Evolutionary conservation across 2,797 vertebrate species (phyloP).

Genomic region (Periophthalmus magnuspinnatus): DNA sequence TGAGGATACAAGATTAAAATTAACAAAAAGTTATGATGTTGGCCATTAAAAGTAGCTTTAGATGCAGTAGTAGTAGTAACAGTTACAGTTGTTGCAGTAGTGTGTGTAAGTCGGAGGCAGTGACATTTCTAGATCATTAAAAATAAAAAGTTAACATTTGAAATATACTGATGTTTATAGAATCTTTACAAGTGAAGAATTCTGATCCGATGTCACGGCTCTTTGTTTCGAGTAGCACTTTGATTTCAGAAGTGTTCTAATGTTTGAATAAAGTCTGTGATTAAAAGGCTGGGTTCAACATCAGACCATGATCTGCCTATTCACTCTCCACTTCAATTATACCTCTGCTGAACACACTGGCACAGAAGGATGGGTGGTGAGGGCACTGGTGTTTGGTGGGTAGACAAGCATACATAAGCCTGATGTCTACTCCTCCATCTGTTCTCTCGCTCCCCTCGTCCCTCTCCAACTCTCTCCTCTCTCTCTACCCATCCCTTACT

Average conservation of each 20-base stretch:
- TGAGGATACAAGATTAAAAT: too few relatives aligned
- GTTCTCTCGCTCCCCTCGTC: neutral
- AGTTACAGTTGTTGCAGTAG: too few relatives aligned
- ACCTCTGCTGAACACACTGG: constrained; percentile 38
- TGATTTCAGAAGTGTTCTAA: neutral
- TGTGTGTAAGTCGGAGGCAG: neutral
- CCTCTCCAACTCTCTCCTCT: too few relatives aligned
- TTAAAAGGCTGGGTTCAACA: constrained; percentile 12
- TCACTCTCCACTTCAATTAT: constrained; percentile 33
- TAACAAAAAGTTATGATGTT: too few relatives aligned
- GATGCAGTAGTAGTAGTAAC: too few relatives aligned
- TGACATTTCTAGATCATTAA: neutral
- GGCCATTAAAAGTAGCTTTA: too few relatives aligned
- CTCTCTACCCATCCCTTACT: too few relatives aligned
- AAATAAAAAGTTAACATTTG: too few relatives aligned
- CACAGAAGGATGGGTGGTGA: constrained; percentile 31
- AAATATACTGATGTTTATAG: neutral
- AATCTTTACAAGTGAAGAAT: neutral
- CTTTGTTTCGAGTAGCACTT: neutral
- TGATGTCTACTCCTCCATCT: neutral
- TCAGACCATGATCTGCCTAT: constrained; percentile 46
- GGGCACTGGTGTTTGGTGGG: constrained; percentile 26
- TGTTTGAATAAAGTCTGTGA: neutral
- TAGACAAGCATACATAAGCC: neutral
- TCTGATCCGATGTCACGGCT: neutral